Conservation (phyloP, 2,113 vertebrate genomes). For the Tetrax tetrax region DNA sequence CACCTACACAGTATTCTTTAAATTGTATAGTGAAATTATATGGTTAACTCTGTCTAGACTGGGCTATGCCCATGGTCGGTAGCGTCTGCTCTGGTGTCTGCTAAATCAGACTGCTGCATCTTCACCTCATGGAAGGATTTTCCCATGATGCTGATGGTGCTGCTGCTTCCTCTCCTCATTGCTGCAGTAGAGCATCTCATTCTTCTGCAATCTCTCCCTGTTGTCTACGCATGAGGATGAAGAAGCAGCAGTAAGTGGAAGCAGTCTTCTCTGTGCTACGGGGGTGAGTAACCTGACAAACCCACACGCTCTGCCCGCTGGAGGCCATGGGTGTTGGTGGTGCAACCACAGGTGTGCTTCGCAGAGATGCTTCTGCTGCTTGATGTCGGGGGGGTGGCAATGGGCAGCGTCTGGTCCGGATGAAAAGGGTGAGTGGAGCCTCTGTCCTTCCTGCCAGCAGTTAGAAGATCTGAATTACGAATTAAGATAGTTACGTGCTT, state of each 20-base stretch:
- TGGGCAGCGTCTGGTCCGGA: rapidly evolving
- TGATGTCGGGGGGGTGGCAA: background rate
- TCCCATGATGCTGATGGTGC: background rate
- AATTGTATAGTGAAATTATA: no score
- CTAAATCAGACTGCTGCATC: rapidly evolving
- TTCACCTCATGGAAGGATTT: rapidly evolving
- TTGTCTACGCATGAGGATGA: rapidly evolving
- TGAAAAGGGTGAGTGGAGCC: background rate
- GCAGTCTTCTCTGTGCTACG: background rate
- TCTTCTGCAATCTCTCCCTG: rapidly evolving
- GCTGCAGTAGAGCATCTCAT: rapidly evolving
- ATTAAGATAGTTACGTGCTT: background rate
- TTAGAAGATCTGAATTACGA: background rate
- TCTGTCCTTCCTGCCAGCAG: background rate
- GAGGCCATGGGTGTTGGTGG: rapidly evolving
- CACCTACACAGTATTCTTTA: rapidly evolving
- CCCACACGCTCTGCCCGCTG: rapidly evolving
- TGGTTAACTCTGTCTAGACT: background rate
- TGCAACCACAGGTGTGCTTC: rapidly evolving
- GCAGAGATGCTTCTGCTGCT: background rate
- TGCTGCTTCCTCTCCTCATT: background rate
- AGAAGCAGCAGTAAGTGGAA: background rate
- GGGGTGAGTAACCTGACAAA: background rate
- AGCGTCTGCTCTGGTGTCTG: background rate
- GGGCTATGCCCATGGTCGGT: background rate